phyloP scores from a whole-genome alignment of 2,797 vertebrate genomes.

The Darevskia nairensis region DNA sequence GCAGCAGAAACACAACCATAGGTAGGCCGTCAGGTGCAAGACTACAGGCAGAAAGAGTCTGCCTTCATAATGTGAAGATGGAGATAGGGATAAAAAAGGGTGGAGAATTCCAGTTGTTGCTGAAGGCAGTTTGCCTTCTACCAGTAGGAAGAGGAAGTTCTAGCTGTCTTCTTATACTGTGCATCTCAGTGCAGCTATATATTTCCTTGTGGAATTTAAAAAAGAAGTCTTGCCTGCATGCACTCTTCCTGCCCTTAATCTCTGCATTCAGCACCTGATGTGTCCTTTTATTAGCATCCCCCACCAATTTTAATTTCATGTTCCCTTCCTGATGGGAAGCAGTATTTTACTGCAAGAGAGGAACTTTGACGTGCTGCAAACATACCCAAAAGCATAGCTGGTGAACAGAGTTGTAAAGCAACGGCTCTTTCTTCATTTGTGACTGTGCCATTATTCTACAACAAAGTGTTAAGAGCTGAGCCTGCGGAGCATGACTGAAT shows the following conservation, averaged over 20 bases:
- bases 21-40: not conserved
- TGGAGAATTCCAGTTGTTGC: not conserved
- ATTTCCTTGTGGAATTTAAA: not conserved
- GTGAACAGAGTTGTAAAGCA: not conserved
- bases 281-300: not conserved
- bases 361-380: not conserved
- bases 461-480: not conserved
- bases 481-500: not conserved
- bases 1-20: not conserved
- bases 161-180: not conserved
- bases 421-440: not conserved
- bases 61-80: not conserved
- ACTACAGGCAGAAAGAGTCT: not conserved
- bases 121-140: not conserved
- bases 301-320: not conserved
- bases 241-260: not conserved
- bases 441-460: not conserved
- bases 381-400: not conserved
- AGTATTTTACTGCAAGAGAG: conserved; percentile 3
- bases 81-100: not conserved
- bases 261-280: not conserved
- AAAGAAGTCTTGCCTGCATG: not conserved
- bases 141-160: not conserved
- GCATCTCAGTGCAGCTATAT: not conserved
- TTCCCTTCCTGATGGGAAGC: not conserved